Base-by-base conservation (phyloP, 2,113 vertebrate genomes). In the Cyanoderma ruficeps region DNA sequence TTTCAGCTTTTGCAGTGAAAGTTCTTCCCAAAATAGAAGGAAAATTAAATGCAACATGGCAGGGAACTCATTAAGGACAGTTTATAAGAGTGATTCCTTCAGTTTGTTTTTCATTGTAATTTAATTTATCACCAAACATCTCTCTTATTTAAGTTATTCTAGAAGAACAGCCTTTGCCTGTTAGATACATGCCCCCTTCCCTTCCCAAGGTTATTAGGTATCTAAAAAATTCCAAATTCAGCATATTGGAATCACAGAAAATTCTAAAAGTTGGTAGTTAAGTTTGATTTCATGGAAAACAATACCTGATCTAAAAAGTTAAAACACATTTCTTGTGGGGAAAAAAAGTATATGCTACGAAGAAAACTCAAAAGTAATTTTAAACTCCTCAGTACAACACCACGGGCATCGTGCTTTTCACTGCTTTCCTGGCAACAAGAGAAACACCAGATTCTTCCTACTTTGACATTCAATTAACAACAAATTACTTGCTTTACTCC, bases 351-450 rank as follows among this genome's bases (percentile, higher is more conserved):
- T 13, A 44, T 0, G 6, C 11, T 28, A 74, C 6, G 4, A 85
- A 88, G 25, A 59, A 74, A 79, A 75, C 7, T 55, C 30, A 59
- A 8, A 79, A 79, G 33, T 46, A 2, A 55, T 80, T 65, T 88
- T 31, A 57, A 70, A 63, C 13, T 63, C 15, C 44, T 87, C 33
- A 35, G 18, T 46, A 63, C 22, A 74, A 50, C n/a, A 81, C 17
- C 42, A 69, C 0, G 0, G 11, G 19, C 18, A 85, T n/a, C 0
- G 0, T 21, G 27, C 15, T 79, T 89, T 78, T 50, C 39, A 68
- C 44, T 35, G 25, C 37, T 90, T 79, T 71, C 57, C 55, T 6
- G 10, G 46, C n/a, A 94, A 65, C 9, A 65, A 47, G 11, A 0
- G 1, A 70, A 81, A 65, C 31, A 87, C 5, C 28, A 77, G 52